phyloP scores from a whole-genome alignment of 2,797 vertebrate genomes.

The Diceros bicornis region DNA sequence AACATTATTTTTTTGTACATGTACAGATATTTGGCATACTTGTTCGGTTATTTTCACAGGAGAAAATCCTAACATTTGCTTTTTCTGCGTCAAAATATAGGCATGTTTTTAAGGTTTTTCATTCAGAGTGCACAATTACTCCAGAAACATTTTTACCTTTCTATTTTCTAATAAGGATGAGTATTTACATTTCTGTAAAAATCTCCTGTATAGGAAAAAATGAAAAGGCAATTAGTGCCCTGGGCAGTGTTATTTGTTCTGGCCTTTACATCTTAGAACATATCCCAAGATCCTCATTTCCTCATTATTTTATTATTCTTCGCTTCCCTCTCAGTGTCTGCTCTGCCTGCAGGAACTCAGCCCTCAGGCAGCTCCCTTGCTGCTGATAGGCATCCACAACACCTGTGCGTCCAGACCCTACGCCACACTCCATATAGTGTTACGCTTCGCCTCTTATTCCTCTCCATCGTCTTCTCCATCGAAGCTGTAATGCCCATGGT shows the following conservation, averaged over 20 bases:
- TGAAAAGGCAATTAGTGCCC: background rate
- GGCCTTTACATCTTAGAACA: background rate
- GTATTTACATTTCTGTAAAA: conserved; percentile 53
- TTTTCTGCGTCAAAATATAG: conserved; percentile 50
- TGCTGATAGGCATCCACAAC: background rate
- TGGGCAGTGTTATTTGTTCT: background rate
- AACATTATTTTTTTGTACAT: background rate
- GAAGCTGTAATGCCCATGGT: background rate
- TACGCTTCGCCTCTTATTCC: background rate
- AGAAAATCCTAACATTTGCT: background rate
- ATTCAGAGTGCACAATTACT: background rate
- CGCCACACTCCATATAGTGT: background rate
- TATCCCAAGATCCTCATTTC: background rate
- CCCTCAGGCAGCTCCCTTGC: background rate
- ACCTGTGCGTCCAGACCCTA: background rate
- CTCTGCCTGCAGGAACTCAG: background rate
- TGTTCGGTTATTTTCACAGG: background rate
- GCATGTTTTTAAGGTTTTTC: background rate
- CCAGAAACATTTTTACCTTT: conserved; percentile 36
- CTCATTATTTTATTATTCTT: background rate
- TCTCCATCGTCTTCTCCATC: background rate
- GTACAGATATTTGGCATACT: conserved; percentile 2
- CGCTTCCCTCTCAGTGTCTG: rapidly evolving
- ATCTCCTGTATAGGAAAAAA: background rate
- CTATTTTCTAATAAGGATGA: conserved; percentile 5